phyloP scores from a whole-genome alignment of 2,797 vertebrate genomes.

The Hirundo rustica region DNA sequence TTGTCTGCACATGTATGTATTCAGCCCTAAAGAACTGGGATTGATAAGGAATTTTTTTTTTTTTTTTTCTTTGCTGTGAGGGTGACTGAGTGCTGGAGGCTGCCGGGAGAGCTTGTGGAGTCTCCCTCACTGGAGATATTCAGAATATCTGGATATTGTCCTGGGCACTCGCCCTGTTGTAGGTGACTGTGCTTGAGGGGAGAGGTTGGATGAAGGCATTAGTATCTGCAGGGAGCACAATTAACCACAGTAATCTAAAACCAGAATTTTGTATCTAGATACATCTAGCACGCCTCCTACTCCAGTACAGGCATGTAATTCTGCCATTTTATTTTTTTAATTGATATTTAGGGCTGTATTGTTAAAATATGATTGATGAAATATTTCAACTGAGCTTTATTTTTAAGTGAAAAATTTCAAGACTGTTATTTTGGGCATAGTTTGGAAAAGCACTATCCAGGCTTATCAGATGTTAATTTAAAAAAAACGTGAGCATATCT shows the following conservation, averaged over 20 bases:
- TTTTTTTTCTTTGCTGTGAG: neutral
- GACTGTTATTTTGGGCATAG: neutral
- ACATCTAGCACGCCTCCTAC: neutral
- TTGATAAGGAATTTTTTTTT: neutral
- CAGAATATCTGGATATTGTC: neutral
- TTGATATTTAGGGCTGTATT: neutral
- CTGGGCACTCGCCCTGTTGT: neutral
- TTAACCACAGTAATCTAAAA: neutral
- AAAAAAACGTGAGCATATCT: neutral
- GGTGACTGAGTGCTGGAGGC: neutral
- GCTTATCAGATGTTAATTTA: neutral
- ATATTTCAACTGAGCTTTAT: neutral
- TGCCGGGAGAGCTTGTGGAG: neutral
- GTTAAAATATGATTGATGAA: neutral
- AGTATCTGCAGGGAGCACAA: neutral
- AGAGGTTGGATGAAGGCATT: neutral
- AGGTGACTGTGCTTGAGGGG: neutral
- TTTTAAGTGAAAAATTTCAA: neutral
- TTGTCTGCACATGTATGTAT: neutral
- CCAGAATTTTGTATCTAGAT: neutral
- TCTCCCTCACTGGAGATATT: neutral
- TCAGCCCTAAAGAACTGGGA: neutral
- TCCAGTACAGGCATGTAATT: neutral
- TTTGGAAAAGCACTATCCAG: neutral
- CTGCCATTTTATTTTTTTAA: neutral